Evolutionary conservation across 2,113 vertebrate species (phyloP).

Genomic region (Cynoglossus semilaevis): DNA sequence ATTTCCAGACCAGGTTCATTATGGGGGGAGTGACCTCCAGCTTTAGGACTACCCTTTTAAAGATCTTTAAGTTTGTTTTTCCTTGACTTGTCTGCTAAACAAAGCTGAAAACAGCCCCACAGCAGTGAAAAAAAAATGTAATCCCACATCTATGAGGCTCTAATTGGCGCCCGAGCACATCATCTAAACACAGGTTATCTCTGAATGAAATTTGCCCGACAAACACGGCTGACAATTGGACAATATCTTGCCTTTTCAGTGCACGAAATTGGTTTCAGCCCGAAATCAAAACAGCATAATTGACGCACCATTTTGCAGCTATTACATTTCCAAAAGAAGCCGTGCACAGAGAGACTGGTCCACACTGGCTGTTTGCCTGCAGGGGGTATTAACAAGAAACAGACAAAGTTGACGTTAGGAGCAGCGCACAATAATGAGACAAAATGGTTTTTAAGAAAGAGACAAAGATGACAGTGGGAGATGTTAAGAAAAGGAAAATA

Average conservation of each 20-base stretch:
- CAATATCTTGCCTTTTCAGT: background rate
- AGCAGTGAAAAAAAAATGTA: background rate
- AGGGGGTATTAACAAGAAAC: slow-evolving; percentile 4
- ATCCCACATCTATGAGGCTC: background rate
- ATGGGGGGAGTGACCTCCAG: slow-evolving; percentile 46
- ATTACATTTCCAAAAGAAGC: background rate
- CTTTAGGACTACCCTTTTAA: slow-evolving; percentile 18
- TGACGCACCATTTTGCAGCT: background rate
- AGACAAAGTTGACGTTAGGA: slow-evolving; percentile 3
- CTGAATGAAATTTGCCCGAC: background rate
- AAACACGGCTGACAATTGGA: no score
- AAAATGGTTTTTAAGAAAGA: background rate
- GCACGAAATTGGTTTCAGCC: background rate
- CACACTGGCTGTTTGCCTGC: background rate
- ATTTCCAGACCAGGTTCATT: slow-evolving; percentile 57
- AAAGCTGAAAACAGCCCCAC: background rate
- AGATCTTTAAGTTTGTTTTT: slow-evolving; percentile 25
- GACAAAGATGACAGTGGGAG: background rate
- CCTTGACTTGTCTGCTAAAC: slow-evolving; percentile 1
- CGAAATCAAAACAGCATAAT: background rate
- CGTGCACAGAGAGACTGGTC: background rate
- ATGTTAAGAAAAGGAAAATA: no score
- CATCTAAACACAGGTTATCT: background rate
- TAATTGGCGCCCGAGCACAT: background rate
- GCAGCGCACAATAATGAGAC: background rate